phyloP scores from a whole-genome alignment of 1,140 invertebrate genomes.

The Drosophila albomicans region DNA sequence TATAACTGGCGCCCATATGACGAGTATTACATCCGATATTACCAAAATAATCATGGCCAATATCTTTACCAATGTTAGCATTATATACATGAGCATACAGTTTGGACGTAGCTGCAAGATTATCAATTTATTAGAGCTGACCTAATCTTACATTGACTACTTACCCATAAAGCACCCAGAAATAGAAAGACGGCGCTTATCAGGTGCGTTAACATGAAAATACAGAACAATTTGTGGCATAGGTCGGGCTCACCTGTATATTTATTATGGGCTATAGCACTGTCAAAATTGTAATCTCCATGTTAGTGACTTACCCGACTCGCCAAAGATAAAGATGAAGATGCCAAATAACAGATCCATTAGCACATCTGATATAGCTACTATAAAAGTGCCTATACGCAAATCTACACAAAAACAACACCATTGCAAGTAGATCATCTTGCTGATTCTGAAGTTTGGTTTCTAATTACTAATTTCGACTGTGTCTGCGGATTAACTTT shows the following conservation, averaged over 20 bases:
- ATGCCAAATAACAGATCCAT: constrained; percentile 26
- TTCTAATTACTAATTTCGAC: constrained; percentile 19
- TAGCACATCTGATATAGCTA: constrained; percentile 38
- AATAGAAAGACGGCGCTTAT: constrained; percentile 32
- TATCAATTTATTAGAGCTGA: no score
- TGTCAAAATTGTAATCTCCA: background rate
- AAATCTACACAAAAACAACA: constrained; percentile 62
- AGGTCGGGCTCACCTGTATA: constrained; percentile 53
- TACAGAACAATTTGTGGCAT: constrained; percentile 40
- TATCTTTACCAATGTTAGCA: constrained; percentile 32
- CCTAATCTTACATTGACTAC: background rate
- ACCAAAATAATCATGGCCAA: constrained; percentile 54
- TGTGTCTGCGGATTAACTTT: background rate
- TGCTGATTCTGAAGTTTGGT: constrained; percentile 1
- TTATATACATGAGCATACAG: constrained; percentile 57
- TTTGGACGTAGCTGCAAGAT: constrained; percentile 41
- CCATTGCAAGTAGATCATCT: constrained; percentile 66
- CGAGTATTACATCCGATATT: constrained; percentile 53
- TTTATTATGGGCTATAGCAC: background rate
- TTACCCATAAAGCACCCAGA: constrained; percentile 44
- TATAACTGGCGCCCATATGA: constrained; percentile 45
- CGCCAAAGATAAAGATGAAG: constrained; percentile 50
- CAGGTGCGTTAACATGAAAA: constrained; percentile 56
- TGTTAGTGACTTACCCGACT: constrained; percentile 43
- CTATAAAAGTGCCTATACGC: constrained; percentile 45